Evolutionary conservation across 2,888 invertebrate species (phyloP), one percentile per base, ranked within the genome.

Genomic region (Idaea biselata): DNA sequence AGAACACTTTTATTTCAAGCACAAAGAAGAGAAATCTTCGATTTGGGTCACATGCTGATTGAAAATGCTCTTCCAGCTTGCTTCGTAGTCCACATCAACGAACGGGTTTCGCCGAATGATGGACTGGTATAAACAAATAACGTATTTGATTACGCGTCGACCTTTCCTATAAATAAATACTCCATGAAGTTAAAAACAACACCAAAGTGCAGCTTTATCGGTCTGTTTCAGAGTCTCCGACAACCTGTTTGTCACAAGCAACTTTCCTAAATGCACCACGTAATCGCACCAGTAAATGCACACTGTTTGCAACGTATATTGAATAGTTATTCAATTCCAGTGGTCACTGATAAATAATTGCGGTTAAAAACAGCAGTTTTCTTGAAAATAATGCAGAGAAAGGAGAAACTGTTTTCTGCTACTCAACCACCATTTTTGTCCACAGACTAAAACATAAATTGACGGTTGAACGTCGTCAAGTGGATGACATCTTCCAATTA

Each of bases 41-140:
- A 92, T 91, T 89, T 91, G 91, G 91, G 91, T 92, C 91, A 92
- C 91, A 91, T 90, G 91, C 89, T 89, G 91, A 89, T 89, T 84
- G 84, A 84, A 83, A 84, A 81, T 76, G 83, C 76, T 77, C 78
- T 78, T 82, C 72, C 82, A 83, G 82, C 80, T 83, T 74, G 75
- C 73, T 76, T 73, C 69, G 65, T 71, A 72, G 69, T 73, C 68
- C 69, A 69, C 63, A 62, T 62, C 60, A 59, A 62, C 63, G 69
- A 68, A 72, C 71, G 65, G 61, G 68, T 72, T 66, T 67, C 61
- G 68, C 68, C 67, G 67, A 62, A 68, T 6, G 18, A 18, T 56
- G 7, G 2, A 18, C 56, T 56, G 11, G 18, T 56, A 11, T 18
- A 56, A 56, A 18, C 18, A 18, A 56, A 56, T 64, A 59, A 61